Conservation (phyloP, 2,888 invertebrate species). For the Elysia crispata region DNA sequence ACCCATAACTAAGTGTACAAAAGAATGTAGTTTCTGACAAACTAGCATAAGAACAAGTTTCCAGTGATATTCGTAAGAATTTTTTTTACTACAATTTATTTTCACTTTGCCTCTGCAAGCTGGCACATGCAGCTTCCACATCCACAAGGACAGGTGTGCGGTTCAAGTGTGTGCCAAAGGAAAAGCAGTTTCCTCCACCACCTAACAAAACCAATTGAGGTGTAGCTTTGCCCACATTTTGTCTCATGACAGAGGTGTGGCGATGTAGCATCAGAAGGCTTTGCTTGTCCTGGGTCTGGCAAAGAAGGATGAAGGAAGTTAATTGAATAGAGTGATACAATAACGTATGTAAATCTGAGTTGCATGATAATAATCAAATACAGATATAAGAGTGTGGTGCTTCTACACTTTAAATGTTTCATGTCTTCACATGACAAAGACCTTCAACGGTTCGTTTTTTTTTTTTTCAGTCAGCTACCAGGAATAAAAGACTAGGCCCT, state of each 20-base stretch:
- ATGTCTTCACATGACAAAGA: no score
- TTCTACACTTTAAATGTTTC: background rate
- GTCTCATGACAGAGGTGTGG: slow-evolving; percentile 67
- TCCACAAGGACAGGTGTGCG: slow-evolving; percentile 64
- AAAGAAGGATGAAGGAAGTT: no score
- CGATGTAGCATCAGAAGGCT: slow-evolving; percentile 73
- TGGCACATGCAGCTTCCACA: slow-evolving; percentile 44
- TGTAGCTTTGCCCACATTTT: slow-evolving; percentile 51
- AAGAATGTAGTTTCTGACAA: no score
- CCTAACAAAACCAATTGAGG: slow-evolving; percentile 75
- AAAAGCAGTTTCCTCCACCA: slow-evolving; percentile 80
- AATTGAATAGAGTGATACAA: no score
- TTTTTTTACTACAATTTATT: slow-evolving; percentile 2
- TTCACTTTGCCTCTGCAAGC: background rate
- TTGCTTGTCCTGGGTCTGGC: slow-evolving; percentile 66
- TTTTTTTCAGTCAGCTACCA: no score
- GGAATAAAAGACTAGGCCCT: no score
- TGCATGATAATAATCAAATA: slow-evolving; percentile 6
- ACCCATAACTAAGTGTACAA: no score
- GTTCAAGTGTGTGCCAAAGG: slow-evolving; percentile 80
- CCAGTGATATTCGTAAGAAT: no score
- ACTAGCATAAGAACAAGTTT: no score
- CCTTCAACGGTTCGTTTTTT: no score
- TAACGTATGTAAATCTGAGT: background rate
- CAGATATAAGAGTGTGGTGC: background rate